Conservation (phyloP, 2,113 vertebrate genomes). For the Murina feae region DNA sequence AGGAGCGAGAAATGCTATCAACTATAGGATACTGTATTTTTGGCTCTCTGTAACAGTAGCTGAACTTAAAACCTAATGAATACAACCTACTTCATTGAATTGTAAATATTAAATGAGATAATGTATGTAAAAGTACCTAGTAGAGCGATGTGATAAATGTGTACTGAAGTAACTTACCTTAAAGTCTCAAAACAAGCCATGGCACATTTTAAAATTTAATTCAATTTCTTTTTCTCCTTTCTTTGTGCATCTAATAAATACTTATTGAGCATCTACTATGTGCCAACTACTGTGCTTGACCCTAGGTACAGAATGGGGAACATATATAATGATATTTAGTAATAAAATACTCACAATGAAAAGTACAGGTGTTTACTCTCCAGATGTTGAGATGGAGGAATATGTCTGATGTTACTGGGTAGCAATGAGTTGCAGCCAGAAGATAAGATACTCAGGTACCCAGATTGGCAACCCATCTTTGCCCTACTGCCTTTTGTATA, state of each 20-base stretch:
- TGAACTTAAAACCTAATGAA: neutral
- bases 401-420: neutral
- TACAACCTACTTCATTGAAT: neutral
- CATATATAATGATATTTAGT: neutral
- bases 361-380: neutral
- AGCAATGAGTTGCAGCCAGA: neutral
- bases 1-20: neutral
- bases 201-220: neutral
- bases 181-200: neutral
- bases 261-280: neutral
- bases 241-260: neutral
- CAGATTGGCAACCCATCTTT: neutral
- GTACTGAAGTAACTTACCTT: neutral
- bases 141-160: neutral
- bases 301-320: neutral
- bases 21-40: neutral
- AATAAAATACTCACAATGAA: neutral
- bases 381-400: neutral
- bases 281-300: neutral
- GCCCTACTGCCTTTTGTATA: neutral
- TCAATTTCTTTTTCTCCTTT: neutral
- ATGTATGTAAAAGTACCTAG: neutral
- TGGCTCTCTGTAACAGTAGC: neutral
- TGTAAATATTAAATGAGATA: neutral
- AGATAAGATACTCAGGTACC: neutral